Base-by-base conservation (phyloP, 2,797 vertebrate species). In the Spinibarbus caldwelli region DNA sequence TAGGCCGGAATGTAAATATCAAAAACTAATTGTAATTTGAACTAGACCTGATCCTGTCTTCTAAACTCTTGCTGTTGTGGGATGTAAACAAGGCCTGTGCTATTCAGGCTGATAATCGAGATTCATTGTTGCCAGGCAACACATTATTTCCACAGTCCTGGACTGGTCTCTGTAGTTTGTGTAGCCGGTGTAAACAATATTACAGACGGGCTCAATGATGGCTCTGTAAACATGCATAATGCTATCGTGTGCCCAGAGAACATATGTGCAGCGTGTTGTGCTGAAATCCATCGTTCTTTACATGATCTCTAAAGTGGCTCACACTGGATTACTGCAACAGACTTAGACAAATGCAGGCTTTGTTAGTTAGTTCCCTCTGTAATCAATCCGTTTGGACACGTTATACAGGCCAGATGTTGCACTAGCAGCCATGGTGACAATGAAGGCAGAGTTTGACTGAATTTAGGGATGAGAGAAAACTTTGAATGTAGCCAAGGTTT, bases 51-150 rank as follows among this genome's bases (percentile, higher is more conserved):
- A 70, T 72, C 57, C 49, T 49, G 43, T 49, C n/a, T 73, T 52
- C 52, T 80, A 88, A 80, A 77, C 45, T 38, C 67, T 19, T 45
- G 36, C 71, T 85, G 52, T 68, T 66, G 73, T 57, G 43, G 57
- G 38, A 80, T 73, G 77, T 68, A 85, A 89, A 83, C 77, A 80
- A 73, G 67, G 73, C 75, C 43, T 86, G n/a, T 59, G 80, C 64
- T 82, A 75, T 77, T 82, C 38, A 67, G 75, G 43, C 68, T 82
- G 78, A 87, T 86, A 88, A 90, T 82, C 17, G 26, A 87, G 72
- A 79, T 84, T 86, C 80, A 49, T 67, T 82, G 89, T 90, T 90
- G 86, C 87, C 54, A 57, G 43, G 89, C 87, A 90, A 90, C 87
- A 54, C 68, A 87, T 86, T 87, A 90, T 88, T 87, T 88, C 82